A percentile compares a stretch with the other conserved stretches of the same genome.
These are phyloP conservation scores for Pentalonia nigronervosa DNA, from an alignment of 1,140 invertebrate genomes.

Conservation along the genomic window DNA sequence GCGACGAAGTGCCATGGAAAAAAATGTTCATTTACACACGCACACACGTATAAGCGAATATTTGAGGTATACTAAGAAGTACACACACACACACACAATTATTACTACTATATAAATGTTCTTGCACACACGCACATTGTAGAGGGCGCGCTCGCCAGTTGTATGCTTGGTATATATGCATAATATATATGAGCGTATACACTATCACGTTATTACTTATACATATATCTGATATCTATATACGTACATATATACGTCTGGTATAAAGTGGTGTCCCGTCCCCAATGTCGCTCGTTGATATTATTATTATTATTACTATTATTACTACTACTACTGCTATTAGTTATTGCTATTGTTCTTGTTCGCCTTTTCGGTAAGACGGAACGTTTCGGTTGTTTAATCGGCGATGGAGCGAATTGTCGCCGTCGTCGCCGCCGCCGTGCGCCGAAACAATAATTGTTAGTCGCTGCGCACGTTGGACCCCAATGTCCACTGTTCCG, in stretches of 20 bases:
- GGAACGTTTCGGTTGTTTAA: background rate
- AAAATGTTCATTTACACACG: conserved; percentile 24
- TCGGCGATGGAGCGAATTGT: background rate
- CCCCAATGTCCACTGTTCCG: conserved; percentile 28
- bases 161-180: background rate
- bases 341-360: background rate
- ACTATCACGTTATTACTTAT: background rate
- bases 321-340: background rate
- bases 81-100: background rate
- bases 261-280: background rate
- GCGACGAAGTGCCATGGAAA: background rate
- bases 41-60: background rate
- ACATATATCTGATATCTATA: background rate
- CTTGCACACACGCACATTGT: background rate
- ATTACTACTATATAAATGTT: conserved; percentile 25
- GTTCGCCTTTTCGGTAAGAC: background rate
- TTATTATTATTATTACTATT: conserved; percentile 14
- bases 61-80: background rate
- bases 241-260: background rate
- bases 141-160: background rate
- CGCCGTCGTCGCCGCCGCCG: background rate
- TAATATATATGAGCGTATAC: background rate
- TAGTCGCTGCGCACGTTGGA: background rate
- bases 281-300: background rate
- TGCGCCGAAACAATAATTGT: conserved; percentile 14